Percentiles rank a stretch among this genome's conserved stretches.
Conservation (phyloP, 2,888 invertebrate species). For the Macrosiphum euphorbiae region DNA sequence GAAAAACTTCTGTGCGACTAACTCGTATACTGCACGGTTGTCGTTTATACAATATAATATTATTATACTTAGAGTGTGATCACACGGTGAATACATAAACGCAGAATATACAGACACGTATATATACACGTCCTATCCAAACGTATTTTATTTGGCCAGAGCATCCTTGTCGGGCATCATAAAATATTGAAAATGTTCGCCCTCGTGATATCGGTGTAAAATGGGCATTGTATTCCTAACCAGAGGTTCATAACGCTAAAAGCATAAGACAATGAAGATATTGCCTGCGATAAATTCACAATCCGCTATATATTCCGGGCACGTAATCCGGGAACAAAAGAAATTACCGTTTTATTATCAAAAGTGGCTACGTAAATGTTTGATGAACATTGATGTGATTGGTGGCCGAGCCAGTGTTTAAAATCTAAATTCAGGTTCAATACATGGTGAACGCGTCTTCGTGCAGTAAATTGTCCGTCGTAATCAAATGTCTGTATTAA, state of each 20-base stretch:
- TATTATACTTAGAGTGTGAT: not conserved
- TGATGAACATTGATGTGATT: constrained; percentile 64
- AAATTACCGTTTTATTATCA: constrained; percentile 65
- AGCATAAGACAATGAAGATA: constrained; percentile 64
- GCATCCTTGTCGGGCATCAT: constrained; percentile 39
- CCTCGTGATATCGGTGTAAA: constrained; percentile 44
- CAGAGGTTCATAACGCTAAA: constrained; percentile 63
- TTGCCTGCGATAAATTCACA: constrained; percentile 62
- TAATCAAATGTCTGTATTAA: not conserved
- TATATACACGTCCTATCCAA: not conserved
- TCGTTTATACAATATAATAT: constrained; percentile 36
- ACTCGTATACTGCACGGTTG: not conserved
- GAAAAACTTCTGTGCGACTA: not conserved
- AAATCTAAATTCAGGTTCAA: constrained; percentile 40
- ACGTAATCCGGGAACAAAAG: constrained; percentile 62
- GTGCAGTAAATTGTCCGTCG: not conserved
- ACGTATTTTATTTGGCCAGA: constrained; percentile 28
- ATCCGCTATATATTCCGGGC: constrained; percentile 56
- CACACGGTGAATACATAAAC: not conserved
- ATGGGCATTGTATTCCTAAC: constrained; percentile 30
- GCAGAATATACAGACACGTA: not conserved
- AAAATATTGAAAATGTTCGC: constrained; percentile 52
- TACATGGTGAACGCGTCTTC: not conserved
- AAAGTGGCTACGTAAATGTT: constrained; percentile 62
- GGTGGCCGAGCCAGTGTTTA: constrained; percentile 53